These are phyloP conservation scores for Lagopus muta DNA, from an alignment of 2,113 vertebrate species.

Conservation along the genomic window DNA sequence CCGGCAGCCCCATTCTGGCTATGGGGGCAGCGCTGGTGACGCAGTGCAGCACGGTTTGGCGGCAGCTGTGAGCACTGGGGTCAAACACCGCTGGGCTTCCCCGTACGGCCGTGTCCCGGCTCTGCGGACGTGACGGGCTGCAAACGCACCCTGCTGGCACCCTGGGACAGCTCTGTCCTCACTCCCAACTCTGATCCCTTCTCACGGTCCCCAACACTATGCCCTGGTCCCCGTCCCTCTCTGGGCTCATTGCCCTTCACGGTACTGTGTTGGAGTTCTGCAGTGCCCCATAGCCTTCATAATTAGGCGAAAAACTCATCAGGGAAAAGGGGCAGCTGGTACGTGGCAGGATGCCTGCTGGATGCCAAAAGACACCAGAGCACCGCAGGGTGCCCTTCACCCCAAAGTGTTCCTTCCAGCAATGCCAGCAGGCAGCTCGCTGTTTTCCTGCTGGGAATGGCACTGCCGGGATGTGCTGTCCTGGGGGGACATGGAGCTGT, in stretches of 20 bases:
- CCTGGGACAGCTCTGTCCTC: not conserved
- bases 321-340: not conserved
- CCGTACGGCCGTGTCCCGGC: rapidly evolving
- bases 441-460: not conserved
- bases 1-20: rapidly evolving
- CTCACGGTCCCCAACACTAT: not conserved
- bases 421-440: not conserved
- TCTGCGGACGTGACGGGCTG: constrained; percentile 61
- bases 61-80: not conserved
- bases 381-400: not conserved
- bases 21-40: not conserved
- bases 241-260: not conserved
- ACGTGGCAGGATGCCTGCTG: not conserved
- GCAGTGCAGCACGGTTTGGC: rapidly evolving
- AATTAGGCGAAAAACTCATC: not conserved
- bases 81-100: constrained; percentile 32
- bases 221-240: not conserved
- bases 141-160: not conserved
- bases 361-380: not conserved
- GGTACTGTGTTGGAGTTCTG: not conserved
- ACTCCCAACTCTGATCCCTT: rapidly evolving
- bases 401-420: not conserved
- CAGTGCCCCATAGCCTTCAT: rapidly evolving
- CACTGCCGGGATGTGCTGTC: not conserved
- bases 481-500: not conserved